Percentiles rank a stretch among this genome's conserved stretches.
Evolutionary conservation across 1,140 invertebrate species (phyloP).

Genomic region (Trigoniulus corallinus): DNA sequence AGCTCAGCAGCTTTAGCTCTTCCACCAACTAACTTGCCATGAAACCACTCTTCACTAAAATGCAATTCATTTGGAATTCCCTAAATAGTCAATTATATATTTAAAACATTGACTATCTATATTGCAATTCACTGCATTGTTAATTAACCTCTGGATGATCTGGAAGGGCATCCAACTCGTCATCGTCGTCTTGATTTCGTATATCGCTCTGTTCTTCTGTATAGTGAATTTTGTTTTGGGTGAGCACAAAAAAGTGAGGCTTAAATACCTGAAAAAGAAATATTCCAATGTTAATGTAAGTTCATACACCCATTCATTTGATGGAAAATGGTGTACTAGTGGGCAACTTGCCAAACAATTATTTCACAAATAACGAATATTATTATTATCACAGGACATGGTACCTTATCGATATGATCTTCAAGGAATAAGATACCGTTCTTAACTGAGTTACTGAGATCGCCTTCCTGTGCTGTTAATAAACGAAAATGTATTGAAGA

Average conservation of each 20-base stretch:
- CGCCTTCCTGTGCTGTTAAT: slow-evolving; percentile 23
- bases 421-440: slow-evolving; percentile 82
- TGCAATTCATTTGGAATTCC: slow-evolving; percentile 56
- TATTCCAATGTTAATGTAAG: neutral
- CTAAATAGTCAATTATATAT: slow-evolving; percentile 8
- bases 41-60: slow-evolving; percentile 91
- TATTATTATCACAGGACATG: neutral
- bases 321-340: too few species aligned
- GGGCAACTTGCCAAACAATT: too few species aligned
- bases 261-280: slow-evolving; percentile 49
- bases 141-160: slow-evolving; percentile 26
- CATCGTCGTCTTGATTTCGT: slow-evolving; percentile 28
- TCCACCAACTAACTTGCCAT: slow-evolving; percentile 64
- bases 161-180: slow-evolving; percentile 37
- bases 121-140: neutral
- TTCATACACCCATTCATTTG: neutral
- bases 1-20: slow-evolving; percentile 55
- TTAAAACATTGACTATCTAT: neutral
- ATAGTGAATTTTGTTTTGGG: slow-evolving; percentile 72
- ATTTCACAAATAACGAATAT: too few species aligned
- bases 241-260: slow-evolving; percentile 89
- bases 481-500: slow-evolving; percentile 4
- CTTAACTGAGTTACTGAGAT: slow-evolving; percentile 72
- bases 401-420: slow-evolving; percentile 59
- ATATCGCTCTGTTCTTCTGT: slow-evolving; percentile 38